Evolutionary conservation across 1,140 invertebrate genomes (phyloP), one percentile per base, ranked within the genome.

Genomic region (Brachionus plicatilis): DNA sequence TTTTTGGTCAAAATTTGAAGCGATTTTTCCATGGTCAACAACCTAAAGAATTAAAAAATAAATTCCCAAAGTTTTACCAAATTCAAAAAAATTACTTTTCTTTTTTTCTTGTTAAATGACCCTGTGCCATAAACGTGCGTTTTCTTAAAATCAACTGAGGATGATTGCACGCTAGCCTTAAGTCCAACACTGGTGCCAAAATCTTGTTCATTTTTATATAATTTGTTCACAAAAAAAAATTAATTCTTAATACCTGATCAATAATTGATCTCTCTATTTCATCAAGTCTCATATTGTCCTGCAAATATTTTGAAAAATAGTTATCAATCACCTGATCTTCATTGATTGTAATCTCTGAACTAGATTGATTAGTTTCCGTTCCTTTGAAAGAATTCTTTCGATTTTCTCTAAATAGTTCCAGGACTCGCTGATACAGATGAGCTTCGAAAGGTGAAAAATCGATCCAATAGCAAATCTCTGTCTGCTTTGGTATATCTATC

Each of bases 151-250:
- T 92, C 84, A 91, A 89, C 87, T 93, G 93, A 1, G 93, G 93
- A 89, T 94, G 92, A 20, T 92, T 92, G 87, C 93, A 94, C 1
- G 93, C 93, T 88, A 94, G 93, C 1, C 93, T 90, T 53, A 94
- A 89, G 53, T 91, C 90, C 53, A 93, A 86, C 45, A 94, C 89
- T 3, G 94, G 93, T 80, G 89, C 88, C 84, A 94, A 85, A 53
- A 94, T 11, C 68, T 72, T 47, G 14, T 47, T 47, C 14, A 47
- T n/a, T 72, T 43, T 41, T 7, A 68, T 37, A 68, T 29, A 85
- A 89, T 91, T 20, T 4, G 29, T 33, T 33, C 5, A 65, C 1
- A 24, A 65, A 12, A 24, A 24, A 3, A 65, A 9, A 65, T 29
- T n/a, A 47, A 56, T 20, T 33, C 0, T 33, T 20, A 14, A 37